Evolutionary conservation across 2,888 invertebrate genomes (phyloP).

Genomic region (Saturnia pavonia): DNA sequence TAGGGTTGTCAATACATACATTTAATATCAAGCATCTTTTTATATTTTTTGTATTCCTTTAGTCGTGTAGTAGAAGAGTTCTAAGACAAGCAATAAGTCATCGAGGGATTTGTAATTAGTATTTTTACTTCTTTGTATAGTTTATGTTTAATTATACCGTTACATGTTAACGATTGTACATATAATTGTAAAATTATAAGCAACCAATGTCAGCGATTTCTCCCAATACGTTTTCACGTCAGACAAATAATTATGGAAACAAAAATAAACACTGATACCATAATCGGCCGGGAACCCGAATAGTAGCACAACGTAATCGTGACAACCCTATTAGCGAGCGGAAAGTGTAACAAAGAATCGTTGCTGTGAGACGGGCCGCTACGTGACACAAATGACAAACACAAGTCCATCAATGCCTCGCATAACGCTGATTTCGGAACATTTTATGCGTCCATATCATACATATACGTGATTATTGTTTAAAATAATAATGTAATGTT

Average conservation of each 20-base stretch:
- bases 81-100: background rate
- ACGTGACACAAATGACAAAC: background rate
- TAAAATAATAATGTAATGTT: background rate
- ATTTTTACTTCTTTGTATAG: too few species aligned
- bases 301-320: background rate
- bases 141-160: background rate
- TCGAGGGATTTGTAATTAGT: background rate
- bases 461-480: conserved; percentile 1
- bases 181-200: background rate
- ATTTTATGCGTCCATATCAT: conserved; percentile 1
- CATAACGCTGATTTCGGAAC: conserved; percentile 12
- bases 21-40: background rate
- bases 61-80: background rate
- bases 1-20: background rate
- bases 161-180: background rate
- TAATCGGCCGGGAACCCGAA: background rate
- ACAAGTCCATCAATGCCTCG: background rate
- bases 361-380: conserved; percentile 1
- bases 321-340: conserved; percentile 1
- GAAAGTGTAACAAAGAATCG: background rate
- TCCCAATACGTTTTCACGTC: too few species aligned
- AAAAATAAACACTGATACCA: background rate
- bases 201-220: background rate
- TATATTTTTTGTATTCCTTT: background rate
- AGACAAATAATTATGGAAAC: background rate